Evolutionary conservation across 2,797 vertebrate species (phyloP), one percentile per base, ranked within the genome.

Genomic region (Argyrosomus regius): DNA sequence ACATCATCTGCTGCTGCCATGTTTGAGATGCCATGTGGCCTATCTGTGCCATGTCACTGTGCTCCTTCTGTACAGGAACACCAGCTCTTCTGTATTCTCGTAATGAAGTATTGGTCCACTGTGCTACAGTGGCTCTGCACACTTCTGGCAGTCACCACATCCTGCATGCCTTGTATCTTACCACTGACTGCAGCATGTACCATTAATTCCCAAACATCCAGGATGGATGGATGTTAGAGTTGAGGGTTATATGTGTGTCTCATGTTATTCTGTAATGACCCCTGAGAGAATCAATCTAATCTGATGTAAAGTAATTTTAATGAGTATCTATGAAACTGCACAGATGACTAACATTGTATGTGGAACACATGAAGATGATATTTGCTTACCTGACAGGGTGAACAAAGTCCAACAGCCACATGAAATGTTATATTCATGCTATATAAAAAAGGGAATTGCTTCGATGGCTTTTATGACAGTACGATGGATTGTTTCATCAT

Each of bases 331-430:
- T 5, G 35, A 35, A 35, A 35, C 35, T 35, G 35, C 24, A 56
- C 26, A 46, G 46, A 56, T 48, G 35, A 39, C 35, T 39, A 39
- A 39, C 35, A 39, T 3, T 39, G 35, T 39, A 56, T 69, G 22
- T n/a, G 45, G 24, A 58, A 54, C 56, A 67, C 11, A 22, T n/a
- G 18, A 61, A 5, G 35, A 52, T 68, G 20, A 61, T 39, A 46
- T 73, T 73, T 69, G 45, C 75, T 73, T 39, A 73, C 69, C 75
- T 78, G 59, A 69, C 26, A 63, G 43, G 46, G 45, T 52, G 58
- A 77, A 53, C 50, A 77, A 78, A 71, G 81, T 56, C 69, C 59
- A 80, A 45, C 46, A 80, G 68, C 54, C 52, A 60, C 10, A 70
- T 61, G 28, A 13, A 22, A 22, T 22, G 22, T 22, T 22, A 22